phyloP scores from a whole-genome alignment of 1,140 invertebrate species.

The Bombyx mori region DNA sequence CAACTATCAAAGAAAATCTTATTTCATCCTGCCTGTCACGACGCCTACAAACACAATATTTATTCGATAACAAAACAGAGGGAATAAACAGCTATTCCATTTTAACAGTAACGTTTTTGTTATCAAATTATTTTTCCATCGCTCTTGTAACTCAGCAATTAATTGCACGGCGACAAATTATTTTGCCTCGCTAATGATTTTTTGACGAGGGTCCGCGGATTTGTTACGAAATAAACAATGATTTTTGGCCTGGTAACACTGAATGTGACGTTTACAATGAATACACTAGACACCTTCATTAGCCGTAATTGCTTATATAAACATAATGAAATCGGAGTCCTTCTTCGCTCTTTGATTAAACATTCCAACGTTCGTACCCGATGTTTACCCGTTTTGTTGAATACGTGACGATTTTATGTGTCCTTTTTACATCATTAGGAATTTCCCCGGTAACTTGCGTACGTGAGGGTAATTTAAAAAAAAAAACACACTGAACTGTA shows the following conservation, averaged over 20 bases:
- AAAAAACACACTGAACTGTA: neutral
- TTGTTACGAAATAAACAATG: conserved; percentile 11
- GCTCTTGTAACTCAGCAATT: conserved; percentile 10
- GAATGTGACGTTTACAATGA: no score
- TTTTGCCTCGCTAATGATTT: conserved; percentile 13
- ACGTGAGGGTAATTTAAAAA: neutral
- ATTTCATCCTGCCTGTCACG: no score
- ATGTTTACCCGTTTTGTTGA: no score
- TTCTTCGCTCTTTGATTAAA: no score
- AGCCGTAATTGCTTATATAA: no score
- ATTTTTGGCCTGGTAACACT: conserved; percentile 1
- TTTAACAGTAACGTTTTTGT: conserved; percentile 5
- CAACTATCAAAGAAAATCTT: no score
- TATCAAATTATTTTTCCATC: conserved; percentile 14
- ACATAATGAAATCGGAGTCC: no score
- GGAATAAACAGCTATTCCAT: conserved; percentile 5
- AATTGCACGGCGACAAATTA: conserved; percentile 14
- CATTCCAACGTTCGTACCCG: no score
- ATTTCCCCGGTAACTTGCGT: neutral
- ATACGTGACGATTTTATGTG: no score
- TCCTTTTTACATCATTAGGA: no score
- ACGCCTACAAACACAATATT: no score
- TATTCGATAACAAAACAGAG: neutral
- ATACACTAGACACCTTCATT: no score
- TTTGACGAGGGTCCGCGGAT: conserved; percentile 13